Conservation (phyloP, 2,113 vertebrate species). For the Xiphophorus maculatus region DNA sequence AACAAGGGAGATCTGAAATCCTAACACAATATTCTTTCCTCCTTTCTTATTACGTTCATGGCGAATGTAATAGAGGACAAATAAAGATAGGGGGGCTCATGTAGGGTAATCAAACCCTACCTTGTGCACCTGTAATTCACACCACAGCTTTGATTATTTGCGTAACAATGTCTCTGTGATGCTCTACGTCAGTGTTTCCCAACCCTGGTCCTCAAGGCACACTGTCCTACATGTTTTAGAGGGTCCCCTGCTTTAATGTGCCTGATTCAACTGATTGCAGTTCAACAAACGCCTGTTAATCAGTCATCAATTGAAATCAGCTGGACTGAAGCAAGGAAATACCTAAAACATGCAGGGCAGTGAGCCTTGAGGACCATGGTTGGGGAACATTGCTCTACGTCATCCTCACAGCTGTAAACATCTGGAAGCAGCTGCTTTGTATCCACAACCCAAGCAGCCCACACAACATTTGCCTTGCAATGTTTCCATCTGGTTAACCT, state of each 20-base stretch:
- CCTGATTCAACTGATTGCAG: too few species aligned
- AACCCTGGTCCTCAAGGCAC: too few species aligned
- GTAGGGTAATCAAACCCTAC: not conserved
- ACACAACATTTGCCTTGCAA: slow-evolving; percentile 63
- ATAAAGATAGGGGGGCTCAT: not conserved
- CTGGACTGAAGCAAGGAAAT: too few species aligned
- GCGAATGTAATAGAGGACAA: not conserved
- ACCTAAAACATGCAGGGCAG: too few species aligned
- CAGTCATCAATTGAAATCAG: too few species aligned
- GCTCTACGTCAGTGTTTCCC: slow-evolving; percentile 17
- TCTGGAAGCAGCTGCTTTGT: slow-evolving; percentile 51
- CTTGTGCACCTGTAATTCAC: not conserved
- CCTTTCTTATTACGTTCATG: not conserved
- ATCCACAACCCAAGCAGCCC: slow-evolving; percentile 43
- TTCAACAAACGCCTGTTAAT: too few species aligned
- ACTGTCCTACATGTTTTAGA: too few species aligned
- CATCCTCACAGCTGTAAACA: slow-evolving; percentile 37
- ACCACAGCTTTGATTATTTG: not conserved
- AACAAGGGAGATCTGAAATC: too few species aligned
- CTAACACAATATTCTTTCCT: not conserved
- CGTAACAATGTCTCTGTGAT: slow-evolving; percentile 1
- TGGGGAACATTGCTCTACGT: slow-evolving; percentile 15
- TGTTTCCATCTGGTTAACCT: slow-evolving; percentile 70
- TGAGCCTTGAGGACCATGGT: too few species aligned
- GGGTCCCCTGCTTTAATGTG: too few species aligned